Conservation (phyloP, 2,113 vertebrate genomes). For the Calyptomena viridis region DNA sequence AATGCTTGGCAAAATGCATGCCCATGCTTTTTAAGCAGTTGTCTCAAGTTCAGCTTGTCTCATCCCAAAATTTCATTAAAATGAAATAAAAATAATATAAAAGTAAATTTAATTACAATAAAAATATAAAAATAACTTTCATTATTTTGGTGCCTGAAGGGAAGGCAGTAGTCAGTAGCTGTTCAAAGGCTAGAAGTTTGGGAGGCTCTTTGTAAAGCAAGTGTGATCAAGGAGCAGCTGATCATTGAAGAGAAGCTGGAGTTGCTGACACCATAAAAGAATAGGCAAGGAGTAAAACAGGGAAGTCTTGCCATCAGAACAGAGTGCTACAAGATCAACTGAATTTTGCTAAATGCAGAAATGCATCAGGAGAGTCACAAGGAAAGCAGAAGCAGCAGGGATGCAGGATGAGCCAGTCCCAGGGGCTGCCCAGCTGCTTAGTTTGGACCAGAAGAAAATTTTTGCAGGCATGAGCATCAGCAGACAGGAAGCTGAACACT, state of each 20-base stretch:
- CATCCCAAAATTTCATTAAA: neutral
- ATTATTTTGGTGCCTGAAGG: neutral
- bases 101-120: neutral
- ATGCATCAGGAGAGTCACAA: neutral
- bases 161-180: neutral
- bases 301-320: neutral
- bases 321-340: neutral
- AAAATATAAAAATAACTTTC: neutral
- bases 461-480: neutral
- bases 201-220: neutral
- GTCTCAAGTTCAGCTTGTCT: rapidly evolving
- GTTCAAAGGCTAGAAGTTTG: neutral
- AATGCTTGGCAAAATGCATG: neutral
- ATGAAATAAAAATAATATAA: neutral
- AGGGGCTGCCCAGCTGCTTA: neutral
- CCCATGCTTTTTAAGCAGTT: neutral
- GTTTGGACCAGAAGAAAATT: neutral
- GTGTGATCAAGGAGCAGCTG: neutral
- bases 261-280: neutral
- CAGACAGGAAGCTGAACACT: neutral
- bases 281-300: neutral
- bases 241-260: neutral
- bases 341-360: neutral
- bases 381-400: neutral
- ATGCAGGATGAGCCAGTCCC: neutral